phyloP scores from a whole-genome alignment of 1,140 invertebrate genomes.

The Chironomus tepperi region DNA sequence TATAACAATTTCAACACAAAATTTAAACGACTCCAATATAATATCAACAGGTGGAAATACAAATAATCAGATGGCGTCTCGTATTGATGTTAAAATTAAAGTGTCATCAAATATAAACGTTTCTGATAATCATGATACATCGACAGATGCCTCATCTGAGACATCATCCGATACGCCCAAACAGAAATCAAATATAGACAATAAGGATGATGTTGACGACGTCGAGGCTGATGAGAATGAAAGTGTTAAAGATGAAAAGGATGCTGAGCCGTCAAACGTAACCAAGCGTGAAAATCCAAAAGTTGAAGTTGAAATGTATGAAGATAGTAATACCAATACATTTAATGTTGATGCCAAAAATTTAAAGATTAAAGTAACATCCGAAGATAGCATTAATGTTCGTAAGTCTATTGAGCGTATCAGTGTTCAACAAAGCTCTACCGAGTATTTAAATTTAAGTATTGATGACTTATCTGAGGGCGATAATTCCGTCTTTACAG shows the following conservation, averaged over 20 bases:
- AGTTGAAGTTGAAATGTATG: conserved; percentile 17
- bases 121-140: not conserved
- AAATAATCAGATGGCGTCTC: conserved; percentile 26
- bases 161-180: not conserved
- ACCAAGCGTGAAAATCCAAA: not conserved
- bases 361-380: conserved; percentile 9
- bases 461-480: conserved; percentile 16
- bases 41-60: not conserved
- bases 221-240: not conserved
- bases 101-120: conserved; percentile 26
- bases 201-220: not conserved
- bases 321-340: not conserved
- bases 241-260: not conserved
- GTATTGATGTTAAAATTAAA: conserved; percentile 28
- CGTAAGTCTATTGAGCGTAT: not conserved
- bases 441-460: conserved; percentile 22
- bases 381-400: not conserved
- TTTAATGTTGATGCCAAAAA: conserved; percentile 21
- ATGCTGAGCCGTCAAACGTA: not conserved
- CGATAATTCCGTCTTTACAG: conserved; percentile 44
- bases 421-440: not conserved
- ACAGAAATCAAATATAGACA: not conserved
- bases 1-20: conserved; percentile 13
- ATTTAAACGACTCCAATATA: not conserved
- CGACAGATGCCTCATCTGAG: not conserved